Conservation (phyloP, 2,113 vertebrate species). For the Echinops telfairi region DNA sequence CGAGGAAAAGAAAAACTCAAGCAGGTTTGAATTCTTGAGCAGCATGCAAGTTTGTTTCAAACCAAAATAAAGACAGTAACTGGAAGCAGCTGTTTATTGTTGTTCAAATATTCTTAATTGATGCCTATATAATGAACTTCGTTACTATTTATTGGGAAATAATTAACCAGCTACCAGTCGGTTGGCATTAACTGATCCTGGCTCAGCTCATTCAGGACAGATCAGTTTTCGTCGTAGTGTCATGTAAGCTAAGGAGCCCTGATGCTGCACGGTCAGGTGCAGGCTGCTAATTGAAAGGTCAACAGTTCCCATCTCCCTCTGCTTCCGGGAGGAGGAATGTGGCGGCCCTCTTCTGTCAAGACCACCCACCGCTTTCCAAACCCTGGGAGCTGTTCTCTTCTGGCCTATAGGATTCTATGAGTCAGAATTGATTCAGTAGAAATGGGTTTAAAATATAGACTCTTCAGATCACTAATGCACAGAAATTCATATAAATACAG, state of each 20-base stretch:
- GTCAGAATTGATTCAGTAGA: too few species aligned
- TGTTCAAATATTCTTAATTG: background rate
- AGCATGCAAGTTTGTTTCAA: too few species aligned
- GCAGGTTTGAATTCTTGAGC: too few species aligned
- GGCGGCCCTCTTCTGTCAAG: too few species aligned
- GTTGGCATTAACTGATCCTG: background rate
- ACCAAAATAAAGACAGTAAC: background rate
- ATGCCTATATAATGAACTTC: background rate
- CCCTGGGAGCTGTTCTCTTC: background rate
- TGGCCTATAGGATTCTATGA: too few species aligned
- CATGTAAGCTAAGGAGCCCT: background rate
- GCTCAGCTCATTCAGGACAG: background rate
- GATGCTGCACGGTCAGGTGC: background rate
- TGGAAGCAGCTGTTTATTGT: background rate
- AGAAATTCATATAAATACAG: background rate
- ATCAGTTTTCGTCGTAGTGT: background rate
- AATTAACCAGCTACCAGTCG: background rate
- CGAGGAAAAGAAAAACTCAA: too few species aligned
- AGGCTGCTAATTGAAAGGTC: background rate
- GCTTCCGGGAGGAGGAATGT: too few species aligned
- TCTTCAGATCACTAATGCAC: background rate
- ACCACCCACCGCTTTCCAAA: background rate
- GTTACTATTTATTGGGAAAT: conserved; percentile 17
- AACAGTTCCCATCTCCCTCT: background rate
- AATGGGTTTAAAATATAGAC: background rate